These are phyloP conservation scores for Orius laevigatus DNA, from an alignment of 1,140 invertebrate genomes.

Conservation along the genomic window DNA sequence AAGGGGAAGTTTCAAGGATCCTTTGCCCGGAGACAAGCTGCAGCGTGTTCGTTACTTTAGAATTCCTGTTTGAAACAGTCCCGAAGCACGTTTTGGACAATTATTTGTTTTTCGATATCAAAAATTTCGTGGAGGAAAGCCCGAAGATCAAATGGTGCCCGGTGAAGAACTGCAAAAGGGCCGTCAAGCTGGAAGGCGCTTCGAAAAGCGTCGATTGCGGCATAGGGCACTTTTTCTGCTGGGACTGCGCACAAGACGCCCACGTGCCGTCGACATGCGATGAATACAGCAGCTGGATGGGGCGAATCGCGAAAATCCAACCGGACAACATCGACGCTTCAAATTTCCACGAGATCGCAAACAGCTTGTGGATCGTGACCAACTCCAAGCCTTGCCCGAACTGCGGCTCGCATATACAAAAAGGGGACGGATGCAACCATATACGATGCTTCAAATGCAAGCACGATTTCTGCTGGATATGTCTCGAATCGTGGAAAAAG, in stretches of 20 bases:
- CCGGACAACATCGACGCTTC: slow-evolving; percentile 41
- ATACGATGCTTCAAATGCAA: slow-evolving; percentile 67
- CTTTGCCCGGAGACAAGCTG: slow-evolving; percentile 50
- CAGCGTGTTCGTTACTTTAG: slow-evolving; percentile 45
- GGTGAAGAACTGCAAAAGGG: slow-evolving; percentile 46
- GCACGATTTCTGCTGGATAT: slow-evolving; percentile 63
- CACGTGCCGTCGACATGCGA: slow-evolving; percentile 52
- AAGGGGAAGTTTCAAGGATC: slow-evolving; percentile 50
- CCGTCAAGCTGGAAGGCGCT: slow-evolving; percentile 33
- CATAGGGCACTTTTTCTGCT: slow-evolving; percentile 56
- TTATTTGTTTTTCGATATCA: slow-evolving; percentile 57
- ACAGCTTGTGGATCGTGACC: slow-evolving; percentile 53
- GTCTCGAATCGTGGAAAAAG: slow-evolving; percentile 56
- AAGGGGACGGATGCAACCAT: slow-evolving; percentile 64
- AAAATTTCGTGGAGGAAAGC: slow-evolving; percentile 59
- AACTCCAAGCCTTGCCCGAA: slow-evolving; percentile 60
- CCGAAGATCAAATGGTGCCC: slow-evolving; percentile 60
- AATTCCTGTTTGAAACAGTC: slow-evolving; percentile 48
- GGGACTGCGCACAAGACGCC: slow-evolving; percentile 48
- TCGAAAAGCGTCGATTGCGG: slow-evolving; percentile 58
- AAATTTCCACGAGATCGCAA: slow-evolving; percentile 48
- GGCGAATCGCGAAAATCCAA: slow-evolving; percentile 44
- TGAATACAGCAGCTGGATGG: slow-evolving; percentile 47
- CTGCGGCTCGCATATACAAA: slow-evolving; percentile 57
- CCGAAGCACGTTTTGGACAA: slow-evolving; percentile 36